A percentile compares a stretch with the other conserved stretches of the same genome.
phyloP scores from a whole-genome alignment of 2,888 invertebrate genomes.

The Imbricaverruca yamaguchii region DNA sequence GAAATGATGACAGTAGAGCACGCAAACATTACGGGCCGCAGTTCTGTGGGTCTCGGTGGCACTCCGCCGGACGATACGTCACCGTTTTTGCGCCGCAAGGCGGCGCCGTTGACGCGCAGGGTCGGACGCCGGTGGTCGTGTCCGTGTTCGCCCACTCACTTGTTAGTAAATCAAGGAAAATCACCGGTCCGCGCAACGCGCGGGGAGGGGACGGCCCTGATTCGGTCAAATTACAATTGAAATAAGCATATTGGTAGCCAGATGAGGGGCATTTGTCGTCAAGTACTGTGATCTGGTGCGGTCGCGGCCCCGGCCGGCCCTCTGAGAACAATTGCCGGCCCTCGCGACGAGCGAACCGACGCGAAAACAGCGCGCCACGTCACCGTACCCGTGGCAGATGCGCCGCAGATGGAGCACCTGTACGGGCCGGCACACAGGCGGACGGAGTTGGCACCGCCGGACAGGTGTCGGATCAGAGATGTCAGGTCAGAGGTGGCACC shows the following conservation, averaged over 20 bases:
- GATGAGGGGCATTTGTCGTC: conserved; percentile 21
- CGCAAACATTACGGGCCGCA: conserved; percentile 40
- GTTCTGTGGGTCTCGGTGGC: background rate
- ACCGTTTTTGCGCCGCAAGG: background rate
- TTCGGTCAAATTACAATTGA: conserved; percentile 23
- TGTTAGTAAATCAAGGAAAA: background rate
- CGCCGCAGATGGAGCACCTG: background rate
- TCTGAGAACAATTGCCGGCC: background rate
- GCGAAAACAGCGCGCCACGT: background rate
- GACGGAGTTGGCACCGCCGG: background rate
- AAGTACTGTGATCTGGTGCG: background rate
- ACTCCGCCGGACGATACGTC: background rate
- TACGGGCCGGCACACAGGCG: background rate
- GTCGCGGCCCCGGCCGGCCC: background rate
- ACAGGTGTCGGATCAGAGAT: background rate
- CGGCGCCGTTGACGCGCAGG: background rate
- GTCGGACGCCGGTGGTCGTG: background rate
- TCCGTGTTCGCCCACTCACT: background rate
- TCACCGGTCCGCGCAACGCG: background rate
- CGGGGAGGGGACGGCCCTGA: background rate
- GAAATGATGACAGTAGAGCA: conserved; percentile 38
- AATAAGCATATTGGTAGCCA: conserved; percentile 15
- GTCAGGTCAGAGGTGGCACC: no score
- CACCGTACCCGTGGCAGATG: no score
- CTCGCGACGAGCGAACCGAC: background rate